Evolutionary conservation across 2,113 vertebrate species (phyloP), one percentile per base, ranked within the genome.

Genomic region (Salminus brasiliensis): DNA sequence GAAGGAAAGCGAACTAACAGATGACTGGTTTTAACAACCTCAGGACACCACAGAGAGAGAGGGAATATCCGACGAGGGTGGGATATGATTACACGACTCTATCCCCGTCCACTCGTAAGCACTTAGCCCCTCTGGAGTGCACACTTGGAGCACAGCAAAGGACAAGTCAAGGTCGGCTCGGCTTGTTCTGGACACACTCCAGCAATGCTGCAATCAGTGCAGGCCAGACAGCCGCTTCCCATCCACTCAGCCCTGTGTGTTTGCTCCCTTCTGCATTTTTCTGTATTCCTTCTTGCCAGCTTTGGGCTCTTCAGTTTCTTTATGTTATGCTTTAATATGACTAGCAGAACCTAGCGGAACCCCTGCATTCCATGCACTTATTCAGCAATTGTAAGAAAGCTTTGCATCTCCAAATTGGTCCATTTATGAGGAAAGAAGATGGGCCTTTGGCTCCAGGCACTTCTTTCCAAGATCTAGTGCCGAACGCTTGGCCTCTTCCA

Each of bases 101-200:
- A 36, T 66, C n/a, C 62, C 62, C 73, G 53, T 83, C 74, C 72
- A 76, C 77, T 76, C 67, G 39, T 41, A 75, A 76, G n/a, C 78
- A 76, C 82, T 83, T 63, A 32, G 30, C 47, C 60, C 21, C 82
- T 73, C 62, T 77, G 63, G 74, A 77, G 74, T 68, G 59, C 63
- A 84, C 36, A 60, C 82, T 74, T 81, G 36, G 39, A 83, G 72
- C 30, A 84, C 53, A 78, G 65, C 77, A 72, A 81, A 81, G 32
- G 49, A 80, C 74, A 68, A 52, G 73, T 77, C 82, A 77, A 82
- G 80, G 80, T 82, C 74, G 76, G 29, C 30, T 30, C 62, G 69
- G 76, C 62, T 76, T 74, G 74, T 84, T 63, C 75, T 77, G 82
- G 82, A 84, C 62, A 25, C 78, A 59, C 47, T 68, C 82, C 78